Evolutionary conservation across 2,888 invertebrate genomes (phyloP), one percentile per base, ranked within the genome.

Genomic region (Adelphocoris suturalis): DNA sequence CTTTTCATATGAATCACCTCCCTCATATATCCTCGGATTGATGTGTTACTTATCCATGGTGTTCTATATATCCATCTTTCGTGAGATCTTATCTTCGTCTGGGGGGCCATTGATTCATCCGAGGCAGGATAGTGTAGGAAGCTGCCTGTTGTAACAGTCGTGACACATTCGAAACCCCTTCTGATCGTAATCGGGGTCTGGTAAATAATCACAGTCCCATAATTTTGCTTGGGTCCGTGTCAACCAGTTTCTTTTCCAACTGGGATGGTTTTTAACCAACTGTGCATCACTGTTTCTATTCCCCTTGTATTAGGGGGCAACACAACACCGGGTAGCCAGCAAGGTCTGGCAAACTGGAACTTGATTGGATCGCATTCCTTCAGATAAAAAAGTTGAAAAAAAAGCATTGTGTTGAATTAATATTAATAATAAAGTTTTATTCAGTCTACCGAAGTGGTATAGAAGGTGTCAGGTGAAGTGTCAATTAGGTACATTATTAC

Each of bases 161-260:
- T 86, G 86, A 86, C 86, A 86, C 86, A 86, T 86, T 76, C 16
- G 46, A 86, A 86, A 12, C 86, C 46, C 85, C 48, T 46, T 48
- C 37, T 75, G 86, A 68, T 86, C 75, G 47, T 68, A 68, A 86
- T 86, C 86, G 76, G 37, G 28, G 37, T 61, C 86, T 75, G 86
- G 48, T 86, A 86, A 86, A 86, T 86, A 86, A 86, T 86, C 86
- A 85, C 85, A 37, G 68, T 46, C 86, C 27, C 86, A 86, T 86
- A 86, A 86, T 86, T 86, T 48, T 52, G 82, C 55, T 48, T 46
- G 78, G 37, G 46, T 19, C 78, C 78, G 37, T 78, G 37, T 78
- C 47, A 47, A 78, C 78, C 78, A 78, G 78, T 78, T 78, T 78
- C 78, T 78, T 16, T 37, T 19, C 78, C 46, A 78, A 47, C 47